Conservation (phyloP, 2,888 invertebrate genomes). For the Blastobasis adustella region DNA sequence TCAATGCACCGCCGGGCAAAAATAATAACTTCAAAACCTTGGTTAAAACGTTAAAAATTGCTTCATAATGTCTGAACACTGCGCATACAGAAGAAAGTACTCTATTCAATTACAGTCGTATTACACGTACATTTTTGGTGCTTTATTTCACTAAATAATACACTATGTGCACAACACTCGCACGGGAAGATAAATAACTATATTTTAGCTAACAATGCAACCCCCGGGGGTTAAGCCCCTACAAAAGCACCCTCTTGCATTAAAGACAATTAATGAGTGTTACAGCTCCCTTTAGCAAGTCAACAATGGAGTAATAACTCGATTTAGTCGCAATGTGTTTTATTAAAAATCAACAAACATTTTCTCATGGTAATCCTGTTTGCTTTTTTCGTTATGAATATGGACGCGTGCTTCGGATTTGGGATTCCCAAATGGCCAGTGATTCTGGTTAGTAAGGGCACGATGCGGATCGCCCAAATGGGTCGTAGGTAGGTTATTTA, state of each 20-base stretch:
- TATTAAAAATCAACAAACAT: slow-evolving; percentile 50
- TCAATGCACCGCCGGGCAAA: too few relatives aligned
- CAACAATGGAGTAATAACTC: slow-evolving; percentile 60
- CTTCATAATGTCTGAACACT: too few relatives aligned
- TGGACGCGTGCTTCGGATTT: not conserved
- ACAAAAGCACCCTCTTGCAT: slow-evolving; percentile 41
- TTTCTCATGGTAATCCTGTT: slow-evolving; percentile 9
- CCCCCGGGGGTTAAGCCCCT: slow-evolving; percentile 36
- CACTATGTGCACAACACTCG: slow-evolving; percentile 37
- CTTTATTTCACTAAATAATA: not conserved
- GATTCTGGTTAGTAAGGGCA: not conserved
- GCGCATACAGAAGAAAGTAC: too few relatives aligned
- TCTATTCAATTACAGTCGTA: not conserved
- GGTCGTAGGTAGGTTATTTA: too few relatives aligned
- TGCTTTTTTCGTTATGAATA: not conserved
- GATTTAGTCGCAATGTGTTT: slow-evolving; percentile 50
- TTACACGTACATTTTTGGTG: not conserved
- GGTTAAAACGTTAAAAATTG: too few relatives aligned
- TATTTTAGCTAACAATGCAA: slow-evolving; percentile 57
- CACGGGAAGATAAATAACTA: slow-evolving; percentile 60
- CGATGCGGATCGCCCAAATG: too few relatives aligned
- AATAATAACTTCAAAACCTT: too few relatives aligned
- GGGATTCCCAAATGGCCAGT: not conserved
- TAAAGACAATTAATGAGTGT: slow-evolving; percentile 67
- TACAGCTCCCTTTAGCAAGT: slow-evolving; percentile 58